Base-by-base conservation (phyloP, 2,113 vertebrate genomes). In the Muscicapa adusta region DNA sequence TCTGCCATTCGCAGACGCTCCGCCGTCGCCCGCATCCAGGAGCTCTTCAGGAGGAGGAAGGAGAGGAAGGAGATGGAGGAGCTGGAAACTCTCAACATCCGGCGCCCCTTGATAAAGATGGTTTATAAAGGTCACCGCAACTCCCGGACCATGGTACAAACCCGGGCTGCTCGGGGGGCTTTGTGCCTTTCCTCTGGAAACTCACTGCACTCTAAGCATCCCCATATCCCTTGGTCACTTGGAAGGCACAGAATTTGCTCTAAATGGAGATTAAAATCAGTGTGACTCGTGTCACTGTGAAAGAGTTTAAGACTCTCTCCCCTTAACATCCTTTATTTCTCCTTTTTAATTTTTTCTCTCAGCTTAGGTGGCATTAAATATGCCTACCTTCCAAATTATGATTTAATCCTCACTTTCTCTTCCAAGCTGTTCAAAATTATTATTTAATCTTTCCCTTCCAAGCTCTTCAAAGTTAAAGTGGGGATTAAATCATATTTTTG, bases 71-170 rank as follows among this genome's bases (percentile, higher is more conserved):
- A 99, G 94, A 98, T 99, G 98, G 99, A 99, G 89, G 99, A 99
- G 90, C 96, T 99, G 83, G 99, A 99, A 74, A 99, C 99, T 1
- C 78, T 99, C 93, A 99, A 99, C 60, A 99, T 99, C 92, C 97
- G 98, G 85, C 99, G 99, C 60, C 99, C 99, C 15, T 94, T 99
- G 3, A 98, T 99, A 48, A 99, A 99, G 98, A 99, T 99, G 98
- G 98, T 99, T 50, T 99, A 99, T 91, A 99, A 99, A 95, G 99
- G 99, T 61, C 99, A 99, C 93, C 99, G 99, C 65, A 99, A 99
- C 98, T 99, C 99, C 93, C 98, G 99, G 72, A 99, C 99, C 36
- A 99, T 99, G 99, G 99, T 99, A 98, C 68, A 29, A 12, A 23
- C 47, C 8, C 53, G 23, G 23, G 25, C 33, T 13, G 18, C 54